Percentiles rank a stretch among this genome's conserved stretches.
Evolutionary conservation across 2,113 vertebrate genomes (phyloP).

Genomic region (Jaculus jaculus): DNA sequence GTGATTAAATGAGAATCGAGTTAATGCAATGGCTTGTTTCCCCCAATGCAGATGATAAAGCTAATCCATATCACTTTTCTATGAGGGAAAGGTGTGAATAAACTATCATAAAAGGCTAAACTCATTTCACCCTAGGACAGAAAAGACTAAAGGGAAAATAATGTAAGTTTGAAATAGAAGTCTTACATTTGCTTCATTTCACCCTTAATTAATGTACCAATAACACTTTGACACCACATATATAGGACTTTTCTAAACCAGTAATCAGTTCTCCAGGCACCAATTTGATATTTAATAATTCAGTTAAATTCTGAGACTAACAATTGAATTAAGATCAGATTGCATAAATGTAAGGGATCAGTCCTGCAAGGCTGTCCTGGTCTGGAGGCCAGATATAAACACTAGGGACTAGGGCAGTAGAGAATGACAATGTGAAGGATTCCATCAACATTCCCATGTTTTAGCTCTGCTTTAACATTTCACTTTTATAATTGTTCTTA

Average conservation of each 20-base stretch:
- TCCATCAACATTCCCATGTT: neutral
- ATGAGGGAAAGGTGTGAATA: neutral
- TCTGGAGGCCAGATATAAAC: neutral
- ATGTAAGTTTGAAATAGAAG: neutral
- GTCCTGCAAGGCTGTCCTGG: neutral
- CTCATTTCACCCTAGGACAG: neutral
- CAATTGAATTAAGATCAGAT: neutral
- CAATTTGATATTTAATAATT: neutral
- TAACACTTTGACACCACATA: neutral
- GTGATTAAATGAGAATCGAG: constrained; percentile 18
- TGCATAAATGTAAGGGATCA: neutral
- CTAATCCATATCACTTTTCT: neutral
- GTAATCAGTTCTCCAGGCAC: neutral
- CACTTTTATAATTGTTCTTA: neutral
- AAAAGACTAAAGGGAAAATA: neutral
- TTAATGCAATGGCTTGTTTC: constrained; percentile 62
- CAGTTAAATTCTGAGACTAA: neutral
- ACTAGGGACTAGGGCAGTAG: no score
- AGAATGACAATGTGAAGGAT: neutral
- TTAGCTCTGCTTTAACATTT: neutral
- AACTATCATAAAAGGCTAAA: constrained; percentile 33
- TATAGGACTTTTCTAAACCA: neutral
- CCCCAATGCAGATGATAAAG: constrained; percentile 57
- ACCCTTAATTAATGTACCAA: neutral
- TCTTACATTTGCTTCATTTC: neutral